Base-by-base conservation (phyloP, 2,888 invertebrate species). In the Cephus pygmeus region DNA sequence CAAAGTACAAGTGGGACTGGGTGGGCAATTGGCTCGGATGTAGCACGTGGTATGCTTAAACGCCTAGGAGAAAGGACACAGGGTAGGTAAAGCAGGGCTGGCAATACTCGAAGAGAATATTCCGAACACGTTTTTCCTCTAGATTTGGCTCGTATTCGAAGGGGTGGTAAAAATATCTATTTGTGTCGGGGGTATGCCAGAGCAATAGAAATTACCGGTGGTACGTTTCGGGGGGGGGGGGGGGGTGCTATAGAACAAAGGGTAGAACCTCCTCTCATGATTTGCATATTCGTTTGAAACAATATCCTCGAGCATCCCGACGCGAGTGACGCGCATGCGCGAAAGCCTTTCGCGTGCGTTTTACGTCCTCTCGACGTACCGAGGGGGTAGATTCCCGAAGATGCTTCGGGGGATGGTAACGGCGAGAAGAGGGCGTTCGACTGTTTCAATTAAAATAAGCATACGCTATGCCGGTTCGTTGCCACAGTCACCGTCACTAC, bases 281-380 rank as follows among this genome's bases (percentile, higher is more conserved):
- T 91, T 91, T 91, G 91, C 91, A 91, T 91, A 91, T 91, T 91
- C 90, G 90, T 90, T 90, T 90, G 90, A 90, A 91, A 91, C 91
- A 90, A 91, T 91, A 91, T 90, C 88, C 89, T 82, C 84, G 85
- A 86, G 87, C 56, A 9, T 56, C 23, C 9, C 56, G 23, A 56
- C 56, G 23, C 56, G 9, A 9, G 56, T 23, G 6, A 23, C 9
- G 56, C 56, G 56, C 56, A 23, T 6, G 40, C 84, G 83, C 82
- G 83, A 80, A 82, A 82, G 81, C 79, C 69, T 76, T 76, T 73
- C 76, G 80, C 56, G 56, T 73, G 81, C 76, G 81, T 80, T 80
- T 83, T 82, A 84, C 86, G 84, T 88, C 86, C 87, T 89, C 87
- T 87, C 85, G 88, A 87, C 85, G 81, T 82, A 75, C 79, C 69